A percentile compares a stretch with the other conserved stretches of the same genome.
Conservation (phyloP, 2,113 vertebrate genomes). For the Heptranchias perlo region DNA sequence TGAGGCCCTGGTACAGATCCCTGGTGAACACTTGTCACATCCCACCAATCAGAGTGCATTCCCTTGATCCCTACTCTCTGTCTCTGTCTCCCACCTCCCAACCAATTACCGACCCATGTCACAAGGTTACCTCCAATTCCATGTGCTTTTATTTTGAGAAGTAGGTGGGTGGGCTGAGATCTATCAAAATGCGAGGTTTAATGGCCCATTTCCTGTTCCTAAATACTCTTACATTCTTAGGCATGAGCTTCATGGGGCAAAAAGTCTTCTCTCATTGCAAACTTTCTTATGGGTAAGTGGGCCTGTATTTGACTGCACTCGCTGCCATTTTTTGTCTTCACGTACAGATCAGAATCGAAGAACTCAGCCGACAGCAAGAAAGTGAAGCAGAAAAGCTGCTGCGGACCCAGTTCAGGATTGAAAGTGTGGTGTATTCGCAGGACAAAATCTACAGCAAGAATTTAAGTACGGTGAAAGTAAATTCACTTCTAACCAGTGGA, state of each 20-base stretch:
- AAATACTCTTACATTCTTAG: not conserved
- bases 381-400: constrained; percentile 53
- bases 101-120: not conserved
- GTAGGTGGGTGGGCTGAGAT: not conserved
- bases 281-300: not conserved
- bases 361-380: constrained; percentile 56
- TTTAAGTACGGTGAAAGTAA: constrained; percentile 42
- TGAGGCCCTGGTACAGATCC: not conserved
- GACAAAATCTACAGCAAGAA: constrained; percentile 57
- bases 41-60: not conserved
- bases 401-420: constrained; percentile 75
- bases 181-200: not conserved
- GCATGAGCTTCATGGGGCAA: not conserved
- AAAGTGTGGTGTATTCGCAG: constrained; percentile 73
- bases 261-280: not conserved
- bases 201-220: not conserved
- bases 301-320: not conserved
- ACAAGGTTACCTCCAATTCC: not conserved
- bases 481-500: accelerated
- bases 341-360: constrained; percentile 62
- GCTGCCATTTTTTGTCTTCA: constrained; percentile 15
- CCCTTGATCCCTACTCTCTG: not conserved
- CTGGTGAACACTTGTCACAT: not conserved
- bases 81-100: not conserved
- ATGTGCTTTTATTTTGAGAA: not conserved